A percentile compares a stretch with the other conserved stretches of the same genome.
phyloP scores from a whole-genome alignment of 2,113 vertebrate genomes.

The Chloropsis cyanopogon region DNA sequence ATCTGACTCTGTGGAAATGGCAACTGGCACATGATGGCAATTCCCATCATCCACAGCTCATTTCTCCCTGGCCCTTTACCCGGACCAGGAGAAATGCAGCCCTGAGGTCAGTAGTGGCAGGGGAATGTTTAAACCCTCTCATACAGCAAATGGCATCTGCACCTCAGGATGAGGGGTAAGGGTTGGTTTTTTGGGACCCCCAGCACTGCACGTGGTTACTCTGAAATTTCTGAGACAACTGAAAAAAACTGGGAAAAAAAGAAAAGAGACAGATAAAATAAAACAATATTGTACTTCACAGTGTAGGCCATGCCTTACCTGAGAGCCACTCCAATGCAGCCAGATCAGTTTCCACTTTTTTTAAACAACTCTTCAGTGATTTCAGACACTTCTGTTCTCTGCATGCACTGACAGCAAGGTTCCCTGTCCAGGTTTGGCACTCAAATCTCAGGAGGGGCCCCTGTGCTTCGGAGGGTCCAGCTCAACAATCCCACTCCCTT shows the following conservation, averaged over 20 bases:
- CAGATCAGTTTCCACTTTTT: neutral
- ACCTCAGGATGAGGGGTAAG: neutral
- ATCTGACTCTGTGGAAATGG: neutral
- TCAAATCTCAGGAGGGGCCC: constrained; percentile 83
- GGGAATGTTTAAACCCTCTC: neutral
- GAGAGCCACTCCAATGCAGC: neutral
- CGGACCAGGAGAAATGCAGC: neutral
- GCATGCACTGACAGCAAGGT: neutral
- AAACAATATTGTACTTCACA: neutral
- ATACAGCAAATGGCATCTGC: neutral
- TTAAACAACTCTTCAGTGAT: neutral
- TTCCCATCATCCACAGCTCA: neutral
- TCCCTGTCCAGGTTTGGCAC: constrained; percentile 82
- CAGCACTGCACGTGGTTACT: fast-evolving
- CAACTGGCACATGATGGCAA: neutral
- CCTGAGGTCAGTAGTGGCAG: neutral
- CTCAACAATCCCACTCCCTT: constrained; percentile 87
- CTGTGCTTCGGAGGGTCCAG: constrained; percentile 75
- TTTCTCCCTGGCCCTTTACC: neutral
- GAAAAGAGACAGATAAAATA: neutral
- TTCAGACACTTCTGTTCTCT: neutral
- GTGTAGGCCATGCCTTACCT: neutral
- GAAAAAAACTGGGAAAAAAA: neutral
- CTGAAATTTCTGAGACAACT: neutral
- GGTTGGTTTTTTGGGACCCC: neutral